Conservation (phyloP, 2,797 vertebrate species). For the Saxicola maurus region DNA sequence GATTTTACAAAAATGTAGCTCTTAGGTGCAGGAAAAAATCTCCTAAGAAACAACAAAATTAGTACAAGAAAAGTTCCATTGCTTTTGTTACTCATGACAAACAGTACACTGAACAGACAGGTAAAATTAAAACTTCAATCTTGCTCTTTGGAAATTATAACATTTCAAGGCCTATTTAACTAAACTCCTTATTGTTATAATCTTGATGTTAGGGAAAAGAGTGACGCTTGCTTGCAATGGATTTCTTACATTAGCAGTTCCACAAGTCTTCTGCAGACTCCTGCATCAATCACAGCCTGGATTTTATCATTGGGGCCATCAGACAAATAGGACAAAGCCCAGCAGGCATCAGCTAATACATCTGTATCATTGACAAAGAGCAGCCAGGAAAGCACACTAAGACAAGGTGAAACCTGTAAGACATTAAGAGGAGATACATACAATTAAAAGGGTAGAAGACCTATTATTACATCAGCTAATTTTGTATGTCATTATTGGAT, state of each 20-base stretch:
- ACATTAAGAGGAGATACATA: slow-evolving; percentile 6
- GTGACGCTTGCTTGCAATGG: not conserved
- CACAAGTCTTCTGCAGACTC: slow-evolving; percentile 93
- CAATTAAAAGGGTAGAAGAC: not conserved
- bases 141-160: not conserved
- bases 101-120: not conserved
- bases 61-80: not conserved
- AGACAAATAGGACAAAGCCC: slow-evolving; percentile 94
- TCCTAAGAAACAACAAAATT: not conserved
- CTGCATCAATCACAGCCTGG: slow-evolving; percentile 95
- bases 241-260: slow-evolving; percentile 89
- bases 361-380: slow-evolving; percentile 95
- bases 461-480: not conserved
- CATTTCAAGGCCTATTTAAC: not conserved
- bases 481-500: not conserved
- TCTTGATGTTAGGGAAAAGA: not conserved
- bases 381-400: slow-evolving; percentile 93
- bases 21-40: not conserved
- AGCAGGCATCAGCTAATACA: slow-evolving; percentile 94
- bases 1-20: not conserved
- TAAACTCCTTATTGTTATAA: not conserved
- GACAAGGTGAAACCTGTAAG: slow-evolving; percentile 85
- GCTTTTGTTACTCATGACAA: not conserved
- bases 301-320: slow-evolving; percentile 98
- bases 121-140: not conserved